Evolutionary conservation across 2,113 vertebrate species (phyloP), one percentile per base, ranked within the genome.

Genomic region (Poeciliopsis retropinna): DNA sequence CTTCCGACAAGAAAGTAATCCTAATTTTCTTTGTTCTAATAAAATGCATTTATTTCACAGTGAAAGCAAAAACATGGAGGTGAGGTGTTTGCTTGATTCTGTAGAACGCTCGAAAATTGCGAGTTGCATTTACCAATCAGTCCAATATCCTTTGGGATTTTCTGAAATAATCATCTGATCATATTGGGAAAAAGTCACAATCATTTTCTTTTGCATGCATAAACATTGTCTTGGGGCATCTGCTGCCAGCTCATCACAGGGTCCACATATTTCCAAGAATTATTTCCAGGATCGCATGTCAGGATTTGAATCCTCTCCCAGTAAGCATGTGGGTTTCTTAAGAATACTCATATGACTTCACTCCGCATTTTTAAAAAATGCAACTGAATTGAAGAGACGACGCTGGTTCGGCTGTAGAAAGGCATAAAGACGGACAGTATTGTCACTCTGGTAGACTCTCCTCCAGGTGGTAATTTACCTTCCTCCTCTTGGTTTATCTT

Each of bases 281-380:
- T 11, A 60, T 60, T 73, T 25, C 63, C 25, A 63, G 61, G 14
- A 4, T 25, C 31, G 15, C 37, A 28, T 54, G 60, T 61, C n/a
- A n/a, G 3, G 25, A 61, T 39, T 80, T 62, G 64, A 54, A 34
- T 61, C 29, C 3, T 47, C 66, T 76, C 34, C 39, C 25, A 39
- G 25, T 14, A 30, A 61, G 62, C 29, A 14, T 68, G 68, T 64
- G 60, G 44, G 70, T 44, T 79, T 75, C 57, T 25, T 2, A 8
- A 19, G 34, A 5, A 31, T 25, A 72, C 44, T 70, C 68, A 63
- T 27, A 71, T 81, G 37, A 72, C n/a, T 72, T 72, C 37, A 57
- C 37, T 64, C 41, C 11, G 68, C 30, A 41, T 41, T 68, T 44
- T 13, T 30, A 73, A 70, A 34, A 62, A 73, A 70, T 32, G 9